Conservation (phyloP, 23 tunicate genomes). For the Ciona savignyi region DNA sequence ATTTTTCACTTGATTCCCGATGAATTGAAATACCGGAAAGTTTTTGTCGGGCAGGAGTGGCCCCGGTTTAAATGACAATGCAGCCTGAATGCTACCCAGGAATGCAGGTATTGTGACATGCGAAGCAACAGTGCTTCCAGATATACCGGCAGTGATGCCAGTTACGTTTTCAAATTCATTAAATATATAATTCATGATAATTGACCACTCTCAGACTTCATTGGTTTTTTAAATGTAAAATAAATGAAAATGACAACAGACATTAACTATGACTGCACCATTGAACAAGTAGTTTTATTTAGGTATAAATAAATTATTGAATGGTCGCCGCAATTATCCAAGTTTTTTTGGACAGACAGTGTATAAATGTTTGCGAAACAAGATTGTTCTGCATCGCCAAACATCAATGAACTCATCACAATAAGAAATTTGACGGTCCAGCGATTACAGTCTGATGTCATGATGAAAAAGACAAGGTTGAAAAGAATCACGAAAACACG, state of each 20-base stretch:
- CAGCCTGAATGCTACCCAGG: neutral
- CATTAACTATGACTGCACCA: neutral
- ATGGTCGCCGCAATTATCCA: neutral
- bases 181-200: no score
- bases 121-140: neutral
- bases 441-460: conserved; percentile 2
- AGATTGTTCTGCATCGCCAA: conserved; percentile 14
- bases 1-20: neutral
- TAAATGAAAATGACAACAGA: neutral
- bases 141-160: neutral
- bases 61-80: conserved; percentile 1
- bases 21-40: conserved; percentile 1
- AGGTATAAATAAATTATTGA: no score
- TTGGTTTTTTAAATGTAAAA: no score
- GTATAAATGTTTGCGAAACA: neutral
- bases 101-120: neutral
- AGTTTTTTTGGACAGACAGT: neutral
- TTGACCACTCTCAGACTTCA: no score
- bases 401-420: conserved; percentile 5
- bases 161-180: no score
- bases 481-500: neutral
- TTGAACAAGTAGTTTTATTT: no score
- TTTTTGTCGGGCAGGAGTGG: neutral
- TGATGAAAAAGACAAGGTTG: neutral
- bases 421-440: conserved; percentile 4